Evolutionary conservation across 1,140 invertebrate species (phyloP), one percentile per base, ranked within the genome.

Genomic region (Laupala kohalensis): DNA sequence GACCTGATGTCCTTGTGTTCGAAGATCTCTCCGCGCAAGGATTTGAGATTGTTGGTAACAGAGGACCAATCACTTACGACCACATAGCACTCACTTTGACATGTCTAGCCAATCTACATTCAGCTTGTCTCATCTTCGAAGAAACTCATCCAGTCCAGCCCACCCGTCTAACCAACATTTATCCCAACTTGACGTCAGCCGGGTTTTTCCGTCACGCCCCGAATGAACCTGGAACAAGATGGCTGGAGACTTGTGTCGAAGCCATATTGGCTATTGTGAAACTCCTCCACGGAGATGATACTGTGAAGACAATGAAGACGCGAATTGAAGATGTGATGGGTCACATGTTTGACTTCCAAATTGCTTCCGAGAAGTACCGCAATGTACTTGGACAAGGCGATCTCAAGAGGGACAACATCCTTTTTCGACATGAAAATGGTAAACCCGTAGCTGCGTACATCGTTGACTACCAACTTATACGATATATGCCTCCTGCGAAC

Each of bases 281-380:
- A 19, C 30, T 53, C 6, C 30, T 69, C 19, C 64, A 78, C 6
- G 75, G 77, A 37, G 77, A 64, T 24, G 27, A 23, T n/a, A n/a
- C 15, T 5, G 30, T 72, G 9, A 6, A n/a, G 15, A 27, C 78
- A 1, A 62, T 68, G 26, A 69, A 72, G 64, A 37, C 67, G 9
- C 30, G 37, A 30, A 25, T 72, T 6, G 19, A 15, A 24, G 19
- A 64, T 3, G 19, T 69, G 19, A 63, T 67, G 53, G 64, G 69
- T 27, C 4, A 30, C 13, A 30, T 68, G 6, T 69, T 64, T 53
- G 53, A 69, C n/a, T 23, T 72, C 25, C 19, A 69, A 26, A 69
- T 69, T 27, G 37, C 71, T 9, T 72, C 71, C 2, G 67, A 27
- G 12, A 23, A 27, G 5, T 72, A 27, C 25, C 67, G 65, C 23